These are phyloP conservation scores for Nannobrachium achirus DNA, from an alignment of 2,113 vertebrate genomes.

Conservation along the genomic window DNA sequence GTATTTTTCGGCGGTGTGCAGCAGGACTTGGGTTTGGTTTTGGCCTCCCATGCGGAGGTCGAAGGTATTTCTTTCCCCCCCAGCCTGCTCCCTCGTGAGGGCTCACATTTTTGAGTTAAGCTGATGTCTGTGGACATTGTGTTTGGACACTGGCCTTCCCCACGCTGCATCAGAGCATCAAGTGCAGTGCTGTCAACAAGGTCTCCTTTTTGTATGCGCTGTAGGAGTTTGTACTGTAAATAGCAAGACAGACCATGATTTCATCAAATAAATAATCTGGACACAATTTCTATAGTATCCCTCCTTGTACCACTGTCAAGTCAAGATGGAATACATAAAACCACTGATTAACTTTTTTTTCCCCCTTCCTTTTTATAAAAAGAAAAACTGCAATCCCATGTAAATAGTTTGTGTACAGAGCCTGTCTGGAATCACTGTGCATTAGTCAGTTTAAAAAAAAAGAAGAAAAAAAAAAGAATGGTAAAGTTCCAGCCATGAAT, in stretches of 20 bases:
- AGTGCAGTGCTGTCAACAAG: conserved; percentile 1
- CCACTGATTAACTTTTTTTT: conserved; percentile 47
- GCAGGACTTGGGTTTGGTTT: conserved; percentile 35
- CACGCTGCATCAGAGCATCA: conserved; percentile 4
- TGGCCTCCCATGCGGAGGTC: conserved; percentile 12
- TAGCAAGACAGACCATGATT: conserved; percentile 27
- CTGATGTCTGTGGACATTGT: not conserved
- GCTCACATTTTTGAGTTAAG: conserved; percentile 35
- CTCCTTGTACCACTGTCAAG: conserved; percentile 18
- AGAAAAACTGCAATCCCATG: conserved; percentile 34
- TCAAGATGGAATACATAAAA: conserved; percentile 41
- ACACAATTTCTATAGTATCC: no score
- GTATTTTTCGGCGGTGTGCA: conserved; percentile 43
- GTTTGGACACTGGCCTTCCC: no score
- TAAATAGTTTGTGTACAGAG: conserved; percentile 63
- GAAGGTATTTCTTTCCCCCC: not conserved
- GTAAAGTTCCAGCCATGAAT: conserved; percentile 28
- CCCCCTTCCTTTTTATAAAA: conserved; percentile 49
- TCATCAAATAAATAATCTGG: conserved; percentile 19
- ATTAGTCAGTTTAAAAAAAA: conserved; percentile 6
- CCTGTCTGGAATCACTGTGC: conserved; percentile 46
- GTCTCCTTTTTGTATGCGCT: conserved; percentile 28
- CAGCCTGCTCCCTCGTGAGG: not conserved
- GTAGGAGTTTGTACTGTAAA: conserved; percentile 60
- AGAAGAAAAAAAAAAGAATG: conserved; percentile 10